Conservation (phyloP, 1,140 invertebrate species). For the Calliopsis andreniformis region DNA sequence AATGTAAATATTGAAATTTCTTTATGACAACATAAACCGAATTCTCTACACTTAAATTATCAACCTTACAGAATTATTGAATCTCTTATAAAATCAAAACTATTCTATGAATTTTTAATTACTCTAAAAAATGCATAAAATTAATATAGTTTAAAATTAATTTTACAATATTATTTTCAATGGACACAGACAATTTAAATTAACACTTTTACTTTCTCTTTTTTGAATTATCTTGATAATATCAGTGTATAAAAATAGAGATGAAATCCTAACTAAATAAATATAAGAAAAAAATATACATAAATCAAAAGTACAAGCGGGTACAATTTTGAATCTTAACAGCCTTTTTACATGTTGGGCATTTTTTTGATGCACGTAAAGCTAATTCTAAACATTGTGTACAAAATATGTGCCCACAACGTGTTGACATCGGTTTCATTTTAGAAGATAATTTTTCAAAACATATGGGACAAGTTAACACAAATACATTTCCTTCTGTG, state of each 20-base stretch:
- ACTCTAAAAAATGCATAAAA: neutral
- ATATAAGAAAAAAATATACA: neutral
- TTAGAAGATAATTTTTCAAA: conserved; percentile 59
- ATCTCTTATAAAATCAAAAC: neutral
- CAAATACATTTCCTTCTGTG: neutral
- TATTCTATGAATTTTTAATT: neutral
- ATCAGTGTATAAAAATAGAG: neutral
- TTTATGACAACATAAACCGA: neutral
- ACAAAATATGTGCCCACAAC: conserved; percentile 73
- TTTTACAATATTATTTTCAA: no score
- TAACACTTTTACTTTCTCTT: no score
- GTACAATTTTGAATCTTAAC: conserved; percentile 56
- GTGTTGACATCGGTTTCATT: conserved; percentile 61
- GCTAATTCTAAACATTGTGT: conserved; percentile 53
- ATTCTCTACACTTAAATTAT: neutral
- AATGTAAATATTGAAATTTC: conserved; percentile 1
- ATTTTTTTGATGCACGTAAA: conserved; percentile 54
- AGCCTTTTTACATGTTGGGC: conserved; percentile 62
- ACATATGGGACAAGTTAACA: conserved; percentile 67
- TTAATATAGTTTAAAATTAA: no score
- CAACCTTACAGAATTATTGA: no score
- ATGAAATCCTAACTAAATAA: neutral
- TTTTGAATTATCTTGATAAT: no score
- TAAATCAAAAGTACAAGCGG: conserved; percentile 67
- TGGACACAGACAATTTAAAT: no score